Conservation (phyloP, 2,797 vertebrate species). For the Alfaro cultratus region DNA sequence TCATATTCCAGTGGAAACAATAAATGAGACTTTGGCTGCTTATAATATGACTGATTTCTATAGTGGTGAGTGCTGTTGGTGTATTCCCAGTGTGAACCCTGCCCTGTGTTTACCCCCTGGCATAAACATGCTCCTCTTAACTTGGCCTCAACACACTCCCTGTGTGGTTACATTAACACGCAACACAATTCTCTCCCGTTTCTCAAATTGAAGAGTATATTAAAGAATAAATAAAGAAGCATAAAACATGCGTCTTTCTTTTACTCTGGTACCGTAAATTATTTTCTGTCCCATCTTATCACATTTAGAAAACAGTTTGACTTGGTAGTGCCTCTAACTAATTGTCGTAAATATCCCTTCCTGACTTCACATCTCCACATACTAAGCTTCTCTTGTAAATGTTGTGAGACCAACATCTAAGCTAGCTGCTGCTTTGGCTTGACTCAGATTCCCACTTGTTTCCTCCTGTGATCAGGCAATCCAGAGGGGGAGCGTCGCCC, state of each 20-base stretch:
- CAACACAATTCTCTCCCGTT: neutral
- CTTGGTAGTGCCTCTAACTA: neutral
- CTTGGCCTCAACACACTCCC: slow-evolving; percentile 16
- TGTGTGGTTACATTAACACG: slow-evolving; percentile 21
- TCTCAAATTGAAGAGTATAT: neutral
- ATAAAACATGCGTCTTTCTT: neutral
- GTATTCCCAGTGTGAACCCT: slow-evolving; percentile 66
- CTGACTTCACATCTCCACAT: slow-evolving; percentile 8
- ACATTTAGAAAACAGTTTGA: slow-evolving; percentile 12
- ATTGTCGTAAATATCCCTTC: slow-evolving; percentile 5
- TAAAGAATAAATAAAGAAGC: neutral
- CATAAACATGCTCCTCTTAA: slow-evolving; percentile 37
- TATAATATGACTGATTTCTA: slow-evolving; percentile 96
- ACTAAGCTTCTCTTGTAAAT: slow-evolving; percentile 5
- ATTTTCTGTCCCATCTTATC: slow-evolving; percentile 13
- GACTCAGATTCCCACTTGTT: slow-evolving; percentile 23
- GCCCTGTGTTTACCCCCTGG: slow-evolving; percentile 36
- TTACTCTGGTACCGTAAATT: neutral
- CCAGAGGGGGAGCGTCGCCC: slow-evolving; percentile 86
- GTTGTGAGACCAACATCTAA: neutral
- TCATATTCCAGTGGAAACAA: slow-evolving; percentile 95
- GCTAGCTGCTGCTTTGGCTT: neutral
- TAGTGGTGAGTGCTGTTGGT: slow-evolving; percentile 92
- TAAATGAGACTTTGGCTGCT: slow-evolving; percentile 98
- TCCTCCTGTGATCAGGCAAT: slow-evolving; percentile 80